Conservation (phyloP, 2,888 invertebrate genomes). For the Caenorhabditis macrosperma region DNA sequence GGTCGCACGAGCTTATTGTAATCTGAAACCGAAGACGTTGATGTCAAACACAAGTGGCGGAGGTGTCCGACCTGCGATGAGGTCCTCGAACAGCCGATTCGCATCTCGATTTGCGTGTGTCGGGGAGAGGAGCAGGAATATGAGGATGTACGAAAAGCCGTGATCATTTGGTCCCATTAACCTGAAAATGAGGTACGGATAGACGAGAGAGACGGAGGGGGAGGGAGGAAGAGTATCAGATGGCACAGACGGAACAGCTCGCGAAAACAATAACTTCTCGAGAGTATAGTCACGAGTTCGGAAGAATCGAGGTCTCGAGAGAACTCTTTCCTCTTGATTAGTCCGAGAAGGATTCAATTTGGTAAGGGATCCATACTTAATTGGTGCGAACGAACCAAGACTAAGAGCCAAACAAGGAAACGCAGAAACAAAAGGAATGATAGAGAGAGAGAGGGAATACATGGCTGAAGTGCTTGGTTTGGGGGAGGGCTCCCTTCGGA, state of each 20-base stretch:
- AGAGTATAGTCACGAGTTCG: not conserved
- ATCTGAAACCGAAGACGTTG: conserved; percentile 61
- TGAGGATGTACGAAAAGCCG: conserved; percentile 44
- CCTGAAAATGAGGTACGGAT: conserved; percentile 33
- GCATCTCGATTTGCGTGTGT: conserved; percentile 70
- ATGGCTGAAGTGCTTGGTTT: conserved; percentile 16
- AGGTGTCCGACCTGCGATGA: conserved; percentile 61
- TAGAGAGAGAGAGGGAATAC: too few species aligned
- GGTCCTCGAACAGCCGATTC: conserved; percentile 76
- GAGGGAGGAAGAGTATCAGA: conserved; percentile 4
- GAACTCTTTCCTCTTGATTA: not conserved
- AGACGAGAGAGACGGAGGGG: not conserved
- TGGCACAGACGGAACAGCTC: not conserved
- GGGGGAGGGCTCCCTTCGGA: not conserved
- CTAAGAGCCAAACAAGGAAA: conserved; percentile 25
- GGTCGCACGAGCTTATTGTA: conserved; percentile 80
- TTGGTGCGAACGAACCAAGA: not conserved
- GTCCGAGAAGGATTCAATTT: not conserved
- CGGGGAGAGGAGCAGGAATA: conserved; percentile 44
- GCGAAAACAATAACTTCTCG: not conserved
- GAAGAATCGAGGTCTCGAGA: not conserved
- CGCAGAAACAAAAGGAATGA: conserved; percentile 40
- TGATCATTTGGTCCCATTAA: conserved; percentile 62
- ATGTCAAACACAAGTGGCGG: not conserved
- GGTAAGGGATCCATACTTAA: too few species aligned